phyloP scores from a whole-genome alignment of 2,113 vertebrate genomes.

The Cromileptes altivelis region DNA sequence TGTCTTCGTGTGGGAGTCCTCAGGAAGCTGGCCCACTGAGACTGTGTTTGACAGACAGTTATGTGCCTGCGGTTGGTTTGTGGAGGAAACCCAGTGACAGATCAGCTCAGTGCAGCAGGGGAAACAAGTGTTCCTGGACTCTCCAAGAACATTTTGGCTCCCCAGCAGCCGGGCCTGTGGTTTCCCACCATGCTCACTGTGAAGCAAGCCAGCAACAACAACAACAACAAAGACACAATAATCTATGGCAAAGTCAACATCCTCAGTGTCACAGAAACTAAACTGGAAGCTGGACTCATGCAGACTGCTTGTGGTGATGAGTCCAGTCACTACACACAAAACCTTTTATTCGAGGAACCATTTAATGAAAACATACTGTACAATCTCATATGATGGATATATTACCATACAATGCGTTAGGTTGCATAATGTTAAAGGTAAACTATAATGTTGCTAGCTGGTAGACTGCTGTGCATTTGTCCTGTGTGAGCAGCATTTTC shows the following conservation, averaged over 20 bases:
- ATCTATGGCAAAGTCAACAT: neutral
- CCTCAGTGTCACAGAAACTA: neutral
- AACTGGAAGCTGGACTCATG: neutral
- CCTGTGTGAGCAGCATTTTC: neutral
- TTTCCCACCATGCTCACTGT: conserved; percentile 16
- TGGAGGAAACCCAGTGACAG: conserved; percentile 85
- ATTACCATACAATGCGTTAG: conserved; percentile 35
- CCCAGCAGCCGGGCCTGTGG: conserved; percentile 33
- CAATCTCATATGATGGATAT: conserved; percentile 49
- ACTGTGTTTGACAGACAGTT: conserved; percentile 77
- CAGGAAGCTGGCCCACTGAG: conserved; percentile 73
- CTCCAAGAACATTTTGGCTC: conserved; percentile 28
- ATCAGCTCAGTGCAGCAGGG: conserved; percentile 81
- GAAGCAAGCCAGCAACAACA: conserved; percentile 14
- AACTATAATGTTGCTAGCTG: conserved; percentile 17
- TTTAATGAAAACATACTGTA: conserved; percentile 57
- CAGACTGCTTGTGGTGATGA: conserved; percentile 38
- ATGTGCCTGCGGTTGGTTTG: conserved; percentile 64
- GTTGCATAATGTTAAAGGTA: conserved; percentile 39
- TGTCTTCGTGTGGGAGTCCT: conserved; percentile 19
- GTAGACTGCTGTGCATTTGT: neutral
- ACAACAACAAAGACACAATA: conserved; percentile 11
- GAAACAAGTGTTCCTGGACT: conserved; percentile 56
- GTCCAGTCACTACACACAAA: conserved; percentile 66
- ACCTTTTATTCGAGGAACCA: conserved; percentile 74